phyloP scores from a whole-genome alignment of 2,797 vertebrate genomes.

The Diceros bicornis region DNA sequence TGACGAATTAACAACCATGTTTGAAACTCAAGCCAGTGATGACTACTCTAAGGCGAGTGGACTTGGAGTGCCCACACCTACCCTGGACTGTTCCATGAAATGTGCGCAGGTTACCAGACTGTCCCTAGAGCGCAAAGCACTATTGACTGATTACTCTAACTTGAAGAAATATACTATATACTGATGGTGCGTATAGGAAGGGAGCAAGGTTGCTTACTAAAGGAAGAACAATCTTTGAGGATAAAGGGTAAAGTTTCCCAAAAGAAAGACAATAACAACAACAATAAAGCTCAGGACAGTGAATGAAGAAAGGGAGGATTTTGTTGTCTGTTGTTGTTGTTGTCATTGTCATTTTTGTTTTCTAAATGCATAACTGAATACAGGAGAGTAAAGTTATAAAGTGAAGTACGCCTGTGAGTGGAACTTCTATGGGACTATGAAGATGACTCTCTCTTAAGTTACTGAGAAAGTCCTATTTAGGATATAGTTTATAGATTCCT shows the following conservation, averaged over 20 bases:
- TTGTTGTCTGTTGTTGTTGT: background rate
- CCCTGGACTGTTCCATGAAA: background rate
- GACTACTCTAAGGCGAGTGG: background rate
- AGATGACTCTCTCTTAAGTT: background rate
- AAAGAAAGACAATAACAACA: background rate
- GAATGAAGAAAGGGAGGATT: background rate
- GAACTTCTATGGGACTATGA: background rate
- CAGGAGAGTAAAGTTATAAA: background rate
- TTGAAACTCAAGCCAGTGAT: background rate
- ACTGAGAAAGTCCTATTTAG: background rate
- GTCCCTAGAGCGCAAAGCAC: background rate
- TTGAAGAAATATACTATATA: background rate
- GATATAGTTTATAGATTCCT: background rate
- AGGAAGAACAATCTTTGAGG: background rate
- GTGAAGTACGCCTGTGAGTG: background rate
- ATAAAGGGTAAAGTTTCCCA: background rate
- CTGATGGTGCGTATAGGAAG: background rate
- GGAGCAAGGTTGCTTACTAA: background rate
- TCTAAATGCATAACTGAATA: background rate
- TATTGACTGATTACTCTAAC: background rate
- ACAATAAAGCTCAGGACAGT: background rate
- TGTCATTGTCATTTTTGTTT: background rate
- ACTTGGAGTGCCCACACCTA: background rate
- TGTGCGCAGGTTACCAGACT: background rate
- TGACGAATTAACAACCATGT: background rate